A percentile compares a stretch with the other conserved stretches of the same genome.
Evolutionary conservation across 2,888 invertebrate species (phyloP).

Genomic region (Eutolmus rufibarbis): DNA sequence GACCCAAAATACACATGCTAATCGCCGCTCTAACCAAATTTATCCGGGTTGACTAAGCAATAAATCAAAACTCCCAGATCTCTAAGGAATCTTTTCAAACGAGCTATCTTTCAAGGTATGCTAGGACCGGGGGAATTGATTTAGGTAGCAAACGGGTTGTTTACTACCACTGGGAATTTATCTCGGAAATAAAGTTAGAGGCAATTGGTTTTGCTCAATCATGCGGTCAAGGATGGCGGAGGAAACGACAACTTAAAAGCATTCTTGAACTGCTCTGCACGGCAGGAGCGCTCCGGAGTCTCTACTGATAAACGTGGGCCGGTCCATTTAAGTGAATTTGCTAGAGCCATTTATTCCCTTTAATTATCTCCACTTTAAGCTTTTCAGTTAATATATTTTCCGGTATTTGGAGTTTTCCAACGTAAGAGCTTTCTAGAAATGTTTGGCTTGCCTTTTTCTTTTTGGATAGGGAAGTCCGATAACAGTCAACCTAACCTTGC

Average conservation of each 20-base stretch:
- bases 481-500: not conserved
- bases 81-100: not conserved
- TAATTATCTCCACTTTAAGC: not conserved
- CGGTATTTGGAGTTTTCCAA: not conserved
- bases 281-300: not conserved
- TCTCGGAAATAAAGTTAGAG: constrained; percentile 11
- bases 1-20: constrained; percentile 33
- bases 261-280: not conserved
- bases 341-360: not conserved
- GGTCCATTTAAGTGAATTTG: not conserved
- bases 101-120: constrained; percentile 13
- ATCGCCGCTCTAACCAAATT: constrained; percentile 35
- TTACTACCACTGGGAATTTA: constrained; percentile 10
- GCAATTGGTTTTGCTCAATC: constrained; percentile 35
- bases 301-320: not conserved
- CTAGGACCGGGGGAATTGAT: constrained; percentile 10
- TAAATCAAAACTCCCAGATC: constrained; percentile 33
- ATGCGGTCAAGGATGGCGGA: constrained; percentile 1
- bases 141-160: constrained; percentile 23
- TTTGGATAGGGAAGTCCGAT: not conserved
- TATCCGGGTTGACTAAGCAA: constrained; percentile 13
- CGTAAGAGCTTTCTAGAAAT: not conserved
- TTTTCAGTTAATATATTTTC: not conserved
- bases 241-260: not conserved
- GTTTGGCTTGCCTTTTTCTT: not conserved